A percentile compares a stretch with the other conserved stretches of the same genome.
Evolutionary conservation across 1,140 invertebrate genomes (phyloP).

Genomic region (Globodera rostochiensis): DNA sequence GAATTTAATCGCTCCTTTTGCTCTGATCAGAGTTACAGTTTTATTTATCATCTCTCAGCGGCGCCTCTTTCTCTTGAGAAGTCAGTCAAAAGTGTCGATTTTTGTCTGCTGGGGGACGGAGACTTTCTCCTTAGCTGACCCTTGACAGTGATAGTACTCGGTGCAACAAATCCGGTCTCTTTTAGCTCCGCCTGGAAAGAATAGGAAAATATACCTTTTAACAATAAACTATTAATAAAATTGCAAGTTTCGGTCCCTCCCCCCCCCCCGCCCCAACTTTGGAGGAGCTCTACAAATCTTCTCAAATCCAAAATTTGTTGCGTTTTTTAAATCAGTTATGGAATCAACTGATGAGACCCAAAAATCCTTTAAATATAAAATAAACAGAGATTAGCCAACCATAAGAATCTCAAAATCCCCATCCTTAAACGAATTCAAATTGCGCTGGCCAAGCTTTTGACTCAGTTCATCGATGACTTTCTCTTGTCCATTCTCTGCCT

Average conservation of each 20-base stretch:
- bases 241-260: too few species aligned
- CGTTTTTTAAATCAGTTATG: too few species aligned
- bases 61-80: neutral
- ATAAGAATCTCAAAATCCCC: neutral
- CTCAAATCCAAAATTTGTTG: too few species aligned
- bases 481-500: neutral
- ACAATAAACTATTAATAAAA: too few species aligned
- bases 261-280: too few species aligned
- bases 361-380: neutral
- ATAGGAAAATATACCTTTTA: neutral
- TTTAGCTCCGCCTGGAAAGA: neutral
- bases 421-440: neutral
- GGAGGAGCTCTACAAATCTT: too few species aligned
- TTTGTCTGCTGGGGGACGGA: neutral
- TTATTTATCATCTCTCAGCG: neutral
- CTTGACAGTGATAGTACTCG: neutral
- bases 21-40: neutral
- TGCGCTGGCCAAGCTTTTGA: neutral
- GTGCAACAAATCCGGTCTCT: neutral
- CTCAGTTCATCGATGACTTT: neutral
- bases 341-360: neutral
- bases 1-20: too few species aligned
- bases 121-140: neutral
- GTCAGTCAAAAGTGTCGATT: neutral
- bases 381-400: neutral